A percentile compares a stretch with the other conserved stretches of the same genome.
phyloP scores from a whole-genome alignment of 2,797 vertebrate genomes.

The Masticophis lateralis region DNA sequence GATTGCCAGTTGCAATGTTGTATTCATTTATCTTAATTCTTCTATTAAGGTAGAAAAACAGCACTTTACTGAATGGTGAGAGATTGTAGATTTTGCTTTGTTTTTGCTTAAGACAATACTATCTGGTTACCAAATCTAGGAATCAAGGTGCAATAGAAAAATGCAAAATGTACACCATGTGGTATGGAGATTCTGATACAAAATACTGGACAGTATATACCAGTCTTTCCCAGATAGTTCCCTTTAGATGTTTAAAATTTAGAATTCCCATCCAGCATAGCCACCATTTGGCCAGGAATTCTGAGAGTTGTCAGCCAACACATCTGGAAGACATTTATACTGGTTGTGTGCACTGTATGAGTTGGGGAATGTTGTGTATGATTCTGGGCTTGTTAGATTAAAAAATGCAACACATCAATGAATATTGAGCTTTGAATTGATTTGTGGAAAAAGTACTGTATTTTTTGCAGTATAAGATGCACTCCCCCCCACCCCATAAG shows the following conservation, averaged over 20 bases:
- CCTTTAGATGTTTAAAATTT: neutral
- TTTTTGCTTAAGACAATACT: neutral
- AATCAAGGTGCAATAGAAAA: neutral
- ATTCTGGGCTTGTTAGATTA: neutral
- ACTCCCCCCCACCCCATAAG: too few relatives aligned
- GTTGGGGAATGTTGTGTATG: neutral
- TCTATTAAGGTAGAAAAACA: neutral
- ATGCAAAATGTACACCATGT: neutral
- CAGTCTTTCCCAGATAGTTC: neutral
- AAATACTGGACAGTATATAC: neutral
- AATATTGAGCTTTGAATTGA: neutral
- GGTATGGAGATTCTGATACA: neutral
- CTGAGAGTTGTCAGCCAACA: neutral
- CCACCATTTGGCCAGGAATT: neutral
- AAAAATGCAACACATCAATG: neutral
- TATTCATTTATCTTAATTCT: neutral
- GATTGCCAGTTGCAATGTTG: neutral
- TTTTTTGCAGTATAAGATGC: too few relatives aligned
- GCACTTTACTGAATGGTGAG: neutral
- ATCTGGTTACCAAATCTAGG: neutral
- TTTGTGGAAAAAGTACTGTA: neutral
- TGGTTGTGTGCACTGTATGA: neutral
- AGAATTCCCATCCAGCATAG: neutral
- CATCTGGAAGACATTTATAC: neutral
- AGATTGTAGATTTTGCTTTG: neutral